These are phyloP conservation scores for Hydriomena furcata DNA, from an alignment of 2,888 invertebrate species.

Conservation along the genomic window DNA sequence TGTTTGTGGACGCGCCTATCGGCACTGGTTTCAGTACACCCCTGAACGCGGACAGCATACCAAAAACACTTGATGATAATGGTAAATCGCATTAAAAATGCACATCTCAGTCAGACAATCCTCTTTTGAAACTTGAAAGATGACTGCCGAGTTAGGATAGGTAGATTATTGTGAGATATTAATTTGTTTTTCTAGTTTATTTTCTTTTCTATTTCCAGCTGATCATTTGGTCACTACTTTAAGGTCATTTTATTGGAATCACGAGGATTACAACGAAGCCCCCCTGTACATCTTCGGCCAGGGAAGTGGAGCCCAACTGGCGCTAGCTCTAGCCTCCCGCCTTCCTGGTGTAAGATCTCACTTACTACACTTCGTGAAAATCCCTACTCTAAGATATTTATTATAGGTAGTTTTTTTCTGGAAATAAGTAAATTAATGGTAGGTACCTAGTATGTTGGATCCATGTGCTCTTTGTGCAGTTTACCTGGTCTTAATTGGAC, in stretches of 20 bases:
- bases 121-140: too few species aligned
- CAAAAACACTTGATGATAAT: conserved; percentile 79
- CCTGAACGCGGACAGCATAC: conserved; percentile 52
- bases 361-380: too few species aligned
- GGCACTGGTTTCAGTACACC: conserved; percentile 93
- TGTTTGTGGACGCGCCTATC: conserved; percentile 95
- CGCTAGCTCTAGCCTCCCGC: conserved; percentile 87
- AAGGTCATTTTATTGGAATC: conserved; percentile 85
- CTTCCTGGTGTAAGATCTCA: conserved; percentile 61
- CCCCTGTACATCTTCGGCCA: conserved; percentile 93
- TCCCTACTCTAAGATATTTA: too few species aligned
- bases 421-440: too few species aligned
- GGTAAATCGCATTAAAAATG: conserved; percentile 34
- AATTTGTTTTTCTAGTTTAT: too few species aligned
- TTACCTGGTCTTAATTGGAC: too few species aligned
- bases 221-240: conserved; percentile 87
- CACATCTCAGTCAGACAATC: too few species aligned
- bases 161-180: too few species aligned
- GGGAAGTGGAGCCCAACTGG: conserved; percentile 95
- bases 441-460: too few species aligned
- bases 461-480: too few species aligned
- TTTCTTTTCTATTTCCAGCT: conserved; percentile 65
- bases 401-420: too few species aligned
- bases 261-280: conserved; percentile 85
- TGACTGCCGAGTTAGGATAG: too few species aligned